These are phyloP conservation scores for Grapholita molesta DNA, from an alignment of 1,140 invertebrate species.

Conservation along the genomic window DNA sequence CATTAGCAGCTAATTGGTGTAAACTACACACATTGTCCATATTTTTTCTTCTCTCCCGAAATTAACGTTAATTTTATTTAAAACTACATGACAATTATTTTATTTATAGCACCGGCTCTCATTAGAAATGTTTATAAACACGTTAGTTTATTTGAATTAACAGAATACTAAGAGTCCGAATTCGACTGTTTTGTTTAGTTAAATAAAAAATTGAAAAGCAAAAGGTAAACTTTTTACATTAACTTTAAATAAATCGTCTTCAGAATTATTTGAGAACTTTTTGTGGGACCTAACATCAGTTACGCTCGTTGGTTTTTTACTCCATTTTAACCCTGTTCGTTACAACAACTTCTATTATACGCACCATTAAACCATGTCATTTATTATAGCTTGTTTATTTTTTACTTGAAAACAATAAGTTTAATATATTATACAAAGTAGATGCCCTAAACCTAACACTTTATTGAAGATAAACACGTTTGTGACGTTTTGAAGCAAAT, in stretches of 20 bases:
- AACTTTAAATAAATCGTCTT: too few relatives aligned
- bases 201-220: too few relatives aligned
- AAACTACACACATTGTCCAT: conserved; percentile 20
- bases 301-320: not conserved
- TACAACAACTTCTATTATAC: not conserved
- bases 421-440: too few relatives aligned
- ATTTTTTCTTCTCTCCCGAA: conserved; percentile 20
- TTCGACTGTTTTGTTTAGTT: too few relatives aligned
- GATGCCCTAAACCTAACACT: too few relatives aligned
- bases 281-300: not conserved
- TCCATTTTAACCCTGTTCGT: not conserved
- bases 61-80: not conserved
- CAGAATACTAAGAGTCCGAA: too few relatives aligned
- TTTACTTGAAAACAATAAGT: too few relatives aligned
- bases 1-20: conserved; percentile 33
- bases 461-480: too few relatives aligned
- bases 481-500: too few relatives aligned
- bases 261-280: not conserved
- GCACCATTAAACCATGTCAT: conserved; percentile 1
- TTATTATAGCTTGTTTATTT: not conserved
- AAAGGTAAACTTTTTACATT: too few relatives aligned
- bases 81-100: not conserved
- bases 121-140: not conserved
- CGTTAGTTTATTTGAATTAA: not conserved
- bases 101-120: too few relatives aligned